Evolutionary conservation across 2,113 vertebrate genomes (phyloP), one percentile per base, ranked within the genome.

Genomic region (Anarrhichthys ocellatus): DNA sequence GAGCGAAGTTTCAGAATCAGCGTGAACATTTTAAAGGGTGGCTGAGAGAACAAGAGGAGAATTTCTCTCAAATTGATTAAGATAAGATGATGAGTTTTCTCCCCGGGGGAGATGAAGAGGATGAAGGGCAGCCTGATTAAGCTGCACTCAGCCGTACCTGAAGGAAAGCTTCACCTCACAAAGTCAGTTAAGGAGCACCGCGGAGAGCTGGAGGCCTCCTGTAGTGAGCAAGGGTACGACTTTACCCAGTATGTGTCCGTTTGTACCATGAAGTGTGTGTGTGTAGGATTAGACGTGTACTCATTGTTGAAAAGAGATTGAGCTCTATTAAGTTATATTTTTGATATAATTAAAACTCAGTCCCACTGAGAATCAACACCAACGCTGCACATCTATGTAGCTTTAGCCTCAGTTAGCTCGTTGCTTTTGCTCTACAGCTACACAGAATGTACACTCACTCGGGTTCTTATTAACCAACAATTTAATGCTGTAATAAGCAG

Each of bases 41-140:
- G 3, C 32, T 61, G 27, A 66, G 36, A 56, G n/a, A 34, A 68
- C 29, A 6, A 32, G 46, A 3, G 1, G 62, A 78, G 63, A 76
- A 0, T 40, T 64, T 54, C 36, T 18, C 20, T 36, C 32, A 76
- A 44, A 52, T 9, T 72, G 63, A n/a, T 46, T 15, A 17, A 17
- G 44, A 46, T 62, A 27, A 48, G 65, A 73, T 64, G 56, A 84
- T 76, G 54, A 32, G 61, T 76, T 65, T 70, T 67, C n/a, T 64
- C 61, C 27, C 56, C 2, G 32, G 20, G 76, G 64, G 38, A 62
- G 36, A 81, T 0, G 32, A 80, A 22, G 61, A 70, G 13, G 46
- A 59, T 56, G 54, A 70, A 77, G 79, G 54, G 24, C 0, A 13
- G 18, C 46, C 58, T 89, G 69, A 80, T 88, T 88, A 89, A 62